phyloP scores from a whole-genome alignment of 2,888 invertebrate genomes.

The Drosophila formosana region DNA sequence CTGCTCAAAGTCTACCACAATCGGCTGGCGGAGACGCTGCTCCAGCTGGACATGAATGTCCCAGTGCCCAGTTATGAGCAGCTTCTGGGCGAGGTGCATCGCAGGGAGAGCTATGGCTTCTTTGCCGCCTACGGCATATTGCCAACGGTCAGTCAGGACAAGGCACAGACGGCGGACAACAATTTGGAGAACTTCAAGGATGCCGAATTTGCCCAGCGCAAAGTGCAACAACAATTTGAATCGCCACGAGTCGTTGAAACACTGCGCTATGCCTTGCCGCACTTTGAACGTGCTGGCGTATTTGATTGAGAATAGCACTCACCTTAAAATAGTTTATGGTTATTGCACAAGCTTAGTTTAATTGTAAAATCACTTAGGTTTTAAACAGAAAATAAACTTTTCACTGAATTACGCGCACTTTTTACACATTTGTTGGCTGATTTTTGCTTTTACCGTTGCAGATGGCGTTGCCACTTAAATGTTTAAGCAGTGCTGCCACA shows the following conservation, averaged over 20 bases:
- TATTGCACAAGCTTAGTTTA: conserved; percentile 27
- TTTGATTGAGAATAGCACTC: conserved; percentile 47
- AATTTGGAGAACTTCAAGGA: conserved; percentile 74
- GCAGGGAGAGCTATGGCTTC: conserved; percentile 77
- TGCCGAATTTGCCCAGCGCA: conserved; percentile 67
- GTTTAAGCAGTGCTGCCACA: conserved; percentile 23
- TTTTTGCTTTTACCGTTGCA: conserved; percentile 44
- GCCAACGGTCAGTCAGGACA: conserved; percentile 78
- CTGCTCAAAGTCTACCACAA: conserved; percentile 77
- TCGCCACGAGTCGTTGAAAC: conserved; percentile 74
- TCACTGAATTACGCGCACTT: conserved; percentile 33
- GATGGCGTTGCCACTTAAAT: not conserved
- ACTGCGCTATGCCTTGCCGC: conserved; percentile 72
- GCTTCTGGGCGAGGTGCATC: conserved; percentile 70
- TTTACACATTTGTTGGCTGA: conserved; percentile 23
- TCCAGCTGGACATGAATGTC: conserved; percentile 45
- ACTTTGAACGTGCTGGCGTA: conserved; percentile 80
- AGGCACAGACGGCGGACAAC: conserved; percentile 69
- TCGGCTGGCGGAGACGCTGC: conserved; percentile 66
- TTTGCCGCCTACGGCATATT: conserved; percentile 76
- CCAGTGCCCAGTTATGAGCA: conserved; percentile 75
- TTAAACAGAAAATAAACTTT: conserved; percentile 25
- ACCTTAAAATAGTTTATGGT: conserved; percentile 30
- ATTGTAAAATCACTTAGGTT: conserved; percentile 6
- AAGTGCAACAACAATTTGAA: conserved; percentile 68